Base-by-base conservation (phyloP, 2,888 invertebrate species). In the Dorcus hopei region DNA sequence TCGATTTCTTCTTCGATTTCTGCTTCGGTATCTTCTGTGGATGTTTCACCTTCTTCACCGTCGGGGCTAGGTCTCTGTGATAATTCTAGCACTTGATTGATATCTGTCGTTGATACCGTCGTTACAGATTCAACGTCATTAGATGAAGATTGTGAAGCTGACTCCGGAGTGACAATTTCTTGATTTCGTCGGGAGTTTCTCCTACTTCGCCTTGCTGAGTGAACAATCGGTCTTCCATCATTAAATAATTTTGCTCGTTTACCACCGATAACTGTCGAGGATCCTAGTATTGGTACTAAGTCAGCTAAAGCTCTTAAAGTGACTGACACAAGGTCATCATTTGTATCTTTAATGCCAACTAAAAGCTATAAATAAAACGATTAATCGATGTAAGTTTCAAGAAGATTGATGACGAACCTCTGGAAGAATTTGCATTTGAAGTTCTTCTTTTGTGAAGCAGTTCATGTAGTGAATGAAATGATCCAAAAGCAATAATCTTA, bases 331-430 rank as follows among this genome's bases (percentile, higher is more conserved):
- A 96, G 79, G 54, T 83, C 82, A 74, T 95, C 93, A 77, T 93
- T 90, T 1, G 86, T 87, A 72, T 96, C 95, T 75, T 92, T 90
- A 66, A 96, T 89, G 3, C 95, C 95, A 39, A 93, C 83, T 41
- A 95, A 81, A 19, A 67, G 53, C 67, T 67, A 39, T 14, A 59
- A 59, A 16, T 19, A 59, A 59, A 33, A 6, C 23, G n/a, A 54
- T 33, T 33, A n/a, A 33, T 50, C 9, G 39, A 38, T 38, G 14
- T 45, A 40, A 33, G 26, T 3, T 33, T 39, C 26, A 38, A 8
- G 3, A 9, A 23, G 38, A 8, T 49, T 40, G 7, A 39, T 11
- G 42, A 6, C 7, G 6, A 77, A 89, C 89, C 84, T 95, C 93
- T n/a, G 95, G 95, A 69, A 96, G 81, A 67, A 95, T 87, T 49